Evolutionary conservation across 1,140 invertebrate species (phyloP).

Genomic region (Helicoverpa zea): DNA sequence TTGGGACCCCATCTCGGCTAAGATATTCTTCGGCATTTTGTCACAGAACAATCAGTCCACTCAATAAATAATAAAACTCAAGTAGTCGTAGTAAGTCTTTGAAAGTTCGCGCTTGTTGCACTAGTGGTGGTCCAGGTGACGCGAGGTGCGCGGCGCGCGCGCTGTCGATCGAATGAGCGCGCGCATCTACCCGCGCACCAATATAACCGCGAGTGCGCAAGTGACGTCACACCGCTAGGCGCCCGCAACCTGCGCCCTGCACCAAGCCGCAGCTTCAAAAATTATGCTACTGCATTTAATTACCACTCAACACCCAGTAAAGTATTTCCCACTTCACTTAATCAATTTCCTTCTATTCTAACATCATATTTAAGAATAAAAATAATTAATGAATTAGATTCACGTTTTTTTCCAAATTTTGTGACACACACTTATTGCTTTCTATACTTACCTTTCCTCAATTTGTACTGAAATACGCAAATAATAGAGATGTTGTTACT

Average conservation of each 20-base stretch:
- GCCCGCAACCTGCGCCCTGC: slow-evolving; percentile 51
- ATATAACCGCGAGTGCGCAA: slow-evolving; percentile 52
- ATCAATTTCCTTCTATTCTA: too few relatives aligned
- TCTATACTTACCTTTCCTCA: too few relatives aligned
- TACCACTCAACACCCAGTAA: background rate
- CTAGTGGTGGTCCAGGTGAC: slow-evolving; percentile 52
- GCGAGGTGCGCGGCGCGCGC: slow-evolving; percentile 69
- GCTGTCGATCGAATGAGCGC: slow-evolving; percentile 59
- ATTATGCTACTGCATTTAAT: too few relatives aligned
- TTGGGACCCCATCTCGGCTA: slow-evolving; percentile 83
- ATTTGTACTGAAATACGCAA: too few relatives aligned
- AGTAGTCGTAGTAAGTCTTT: slow-evolving; percentile 4
- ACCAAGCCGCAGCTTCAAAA: slow-evolving; percentile 25
- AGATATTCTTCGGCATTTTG: slow-evolving; percentile 82
- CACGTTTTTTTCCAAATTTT: too few relatives aligned
- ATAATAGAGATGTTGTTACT: background rate
- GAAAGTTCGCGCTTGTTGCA: slow-evolving; percentile 51
- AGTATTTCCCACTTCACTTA: background rate
- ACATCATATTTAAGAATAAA: too few relatives aligned
- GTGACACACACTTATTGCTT: too few relatives aligned
- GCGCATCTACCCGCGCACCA: slow-evolving; percentile 49
- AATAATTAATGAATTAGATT: too few relatives aligned
- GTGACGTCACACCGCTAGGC: slow-evolving; percentile 56
- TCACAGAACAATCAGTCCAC: slow-evolving; percentile 52
- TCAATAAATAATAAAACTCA: slow-evolving; percentile 42